Evolutionary conservation across 2,797 vertebrate species (phyloP), one percentile per base, ranked within the genome.

Genomic region (Amphiprion clarkii): DNA sequence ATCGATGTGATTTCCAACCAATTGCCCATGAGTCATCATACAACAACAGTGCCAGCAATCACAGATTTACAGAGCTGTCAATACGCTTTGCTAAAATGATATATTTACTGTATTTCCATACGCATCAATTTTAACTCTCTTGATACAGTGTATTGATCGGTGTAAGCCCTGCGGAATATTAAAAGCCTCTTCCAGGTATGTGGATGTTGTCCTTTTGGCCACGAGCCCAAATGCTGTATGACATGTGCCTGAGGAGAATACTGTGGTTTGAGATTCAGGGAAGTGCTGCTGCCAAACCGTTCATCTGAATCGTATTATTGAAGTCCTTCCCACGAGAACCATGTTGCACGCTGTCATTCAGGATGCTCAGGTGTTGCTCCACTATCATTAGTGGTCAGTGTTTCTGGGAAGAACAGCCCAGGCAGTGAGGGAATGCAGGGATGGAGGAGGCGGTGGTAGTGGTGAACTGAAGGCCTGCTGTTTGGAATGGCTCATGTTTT

Each of bases 331-430:
- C 83, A 60, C 7, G 71, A 85, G 76, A 84, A 55, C 46, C 51
- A 39, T 16, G 60, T 42, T 69, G 79, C 83, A 71, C 5, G 52
- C 71, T 74, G 74, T 85, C 83, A 87, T 82, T 89, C 78, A 77
- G 70, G 76, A 86, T 87, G 80, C 78, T 88, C 89, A 92, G 92
- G 93, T 93, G 92, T 86, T 85, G 64, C 88, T 92, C 64, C 83
- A 78, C 88, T 90, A 86, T 94, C 88, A 94, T 94, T 94, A 94
- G 90, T 84, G 89, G 89, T 90, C 88, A 90, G 84, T 81, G 80
- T 88, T 94, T 94, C 92, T 90, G 83, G 88, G 92, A 94, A 93
- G 71, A 85, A 79, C 88, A 78, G 61, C 85, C 83, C 76, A 67
- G 14, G 67, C 63, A 69, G 76, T 69, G 40, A 62, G 78, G 53